phyloP scores from a whole-genome alignment of 2,888 invertebrate species.

The Andrena fulva region DNA sequence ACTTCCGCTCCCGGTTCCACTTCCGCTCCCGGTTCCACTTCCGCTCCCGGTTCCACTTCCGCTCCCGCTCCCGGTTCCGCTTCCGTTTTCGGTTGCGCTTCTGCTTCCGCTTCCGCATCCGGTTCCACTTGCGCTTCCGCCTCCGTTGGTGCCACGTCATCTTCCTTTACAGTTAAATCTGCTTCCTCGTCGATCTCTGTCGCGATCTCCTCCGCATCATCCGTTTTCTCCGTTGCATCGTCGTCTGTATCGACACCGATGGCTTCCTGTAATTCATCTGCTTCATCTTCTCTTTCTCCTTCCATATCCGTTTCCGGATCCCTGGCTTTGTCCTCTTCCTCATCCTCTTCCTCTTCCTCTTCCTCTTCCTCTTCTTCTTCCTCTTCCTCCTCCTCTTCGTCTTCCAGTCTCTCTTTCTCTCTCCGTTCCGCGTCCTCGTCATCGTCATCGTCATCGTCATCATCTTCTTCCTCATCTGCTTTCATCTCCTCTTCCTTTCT shows the following conservation, averaged over 20 bases:
- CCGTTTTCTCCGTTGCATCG: slow-evolving; percentile 33
- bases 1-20: slow-evolving; percentile 13
- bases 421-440: slow-evolving; percentile 47
- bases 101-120: not conserved
- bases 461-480: slow-evolving; percentile 61
- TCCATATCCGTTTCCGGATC: slow-evolving; percentile 7
- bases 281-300: slow-evolving; percentile 5
- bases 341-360: slow-evolving; percentile 16
- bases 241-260: slow-evolving; percentile 21
- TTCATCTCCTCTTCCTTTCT: slow-evolving; percentile 57
- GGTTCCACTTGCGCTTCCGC: slow-evolving; percentile 35
- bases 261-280: slow-evolving; percentile 40
- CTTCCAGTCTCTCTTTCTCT: slow-evolving; percentile 2
- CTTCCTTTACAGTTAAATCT: slow-evolving; percentile 1
- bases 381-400: slow-evolving; percentile 1
- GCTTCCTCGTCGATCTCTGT: not conserved
- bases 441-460: slow-evolving; percentile 31
- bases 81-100: not conserved
- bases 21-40: not conserved
- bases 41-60: slow-evolving; percentile 21
- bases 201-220: slow-evolving; percentile 42
- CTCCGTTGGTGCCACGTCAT: slow-evolving; percentile 18
- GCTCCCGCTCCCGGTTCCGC: not conserved
- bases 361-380: slow-evolving; percentile 11
- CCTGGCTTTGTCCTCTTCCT: slow-evolving; percentile 7